Evolutionary conservation across 2,888 invertebrate genomes (phyloP), one percentile per base, ranked within the genome.

Genomic region (Autographa pulchrina): DNA sequence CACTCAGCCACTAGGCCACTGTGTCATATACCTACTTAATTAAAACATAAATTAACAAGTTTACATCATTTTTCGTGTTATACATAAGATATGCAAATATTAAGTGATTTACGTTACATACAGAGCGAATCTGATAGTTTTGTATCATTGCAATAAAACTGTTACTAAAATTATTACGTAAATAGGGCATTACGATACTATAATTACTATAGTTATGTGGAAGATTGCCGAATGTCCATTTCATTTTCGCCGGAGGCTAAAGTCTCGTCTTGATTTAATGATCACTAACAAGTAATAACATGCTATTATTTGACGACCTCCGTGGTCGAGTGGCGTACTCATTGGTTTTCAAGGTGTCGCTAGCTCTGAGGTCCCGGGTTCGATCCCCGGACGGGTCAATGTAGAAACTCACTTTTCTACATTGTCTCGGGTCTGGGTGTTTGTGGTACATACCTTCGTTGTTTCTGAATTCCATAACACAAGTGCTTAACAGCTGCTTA

Each of bases 111-210:
- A 48, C 48, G 48, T 48, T n/a, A n/a, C n/a, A 48, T 48, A 48
- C 48, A 48, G 48, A 48, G n/a, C 48, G 48, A 48, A 48, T 48
- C 48, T 48, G 16, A n/a, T 48, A 48, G n/a, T n/a, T 48, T 48
- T n/a, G 16, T 14, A 2, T 48, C 48, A n/a, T 48, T 48, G 16
- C 48, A 48, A 48, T 48, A 48, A 6, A 7, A 48, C n/a, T 48
- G 48, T 48, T 48, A n/a, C 48, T 48, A 48, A 16, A 16, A 48
- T n/a, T 48, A n/a, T 48, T 48, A 48, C 48, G n/a, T 48, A 48
- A 48, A n/a, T 48, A 48, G n/a, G 4, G 48, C n/a, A 7, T 43
- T 43, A 0, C 48, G 48, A n/a, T 48, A 7, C 48, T 7, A 2
- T 48, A 48, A 48, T 48, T 48, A 16, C 0, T 0, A n/a, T 48